Conservation (phyloP, 2,888 invertebrate species). For the Sphaerophoria taeniata region DNA sequence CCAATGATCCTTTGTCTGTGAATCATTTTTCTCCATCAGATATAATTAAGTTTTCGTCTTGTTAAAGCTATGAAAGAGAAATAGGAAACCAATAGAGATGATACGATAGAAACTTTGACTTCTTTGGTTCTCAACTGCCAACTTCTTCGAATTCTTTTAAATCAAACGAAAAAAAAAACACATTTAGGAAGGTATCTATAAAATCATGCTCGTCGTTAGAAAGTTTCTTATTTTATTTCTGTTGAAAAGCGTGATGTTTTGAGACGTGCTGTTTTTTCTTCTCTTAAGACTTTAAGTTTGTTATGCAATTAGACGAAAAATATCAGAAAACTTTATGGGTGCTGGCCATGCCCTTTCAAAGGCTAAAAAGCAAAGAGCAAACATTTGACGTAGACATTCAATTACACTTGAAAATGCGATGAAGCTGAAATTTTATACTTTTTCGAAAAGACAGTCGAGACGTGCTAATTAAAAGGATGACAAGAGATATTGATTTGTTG, state of each 20-base stretch:
- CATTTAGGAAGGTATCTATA: background rate
- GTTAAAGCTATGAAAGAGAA: slow-evolving; percentile 19
- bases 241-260: slow-evolving; percentile 16
- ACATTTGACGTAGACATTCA: background rate
- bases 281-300: slow-evolving; percentile 25
- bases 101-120: slow-evolving; percentile 22
- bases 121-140: slow-evolving; percentile 6
- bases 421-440: background rate
- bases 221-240: slow-evolving; percentile 14
- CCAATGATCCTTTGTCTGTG: slow-evolving; percentile 4
- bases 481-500: slow-evolving; percentile 21
- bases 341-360: background rate
- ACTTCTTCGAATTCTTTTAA: background rate
- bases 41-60: slow-evolving; percentile 67
- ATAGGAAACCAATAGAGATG: slow-evolving; percentile 24
- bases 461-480: slow-evolving; percentile 23
- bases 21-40: slow-evolving; percentile 68
- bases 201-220: slow-evolving; percentile 22
- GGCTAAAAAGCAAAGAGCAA: background rate
- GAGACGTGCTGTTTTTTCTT: background rate
- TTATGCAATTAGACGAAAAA: slow-evolving; percentile 17
- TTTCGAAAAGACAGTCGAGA: background rate
- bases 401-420: background rate
- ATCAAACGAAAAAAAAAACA: background rate
- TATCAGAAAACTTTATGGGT: background rate